phyloP scores from a whole-genome alignment of 2,888 invertebrate genomes.

The Druceiella hillmani region DNA sequence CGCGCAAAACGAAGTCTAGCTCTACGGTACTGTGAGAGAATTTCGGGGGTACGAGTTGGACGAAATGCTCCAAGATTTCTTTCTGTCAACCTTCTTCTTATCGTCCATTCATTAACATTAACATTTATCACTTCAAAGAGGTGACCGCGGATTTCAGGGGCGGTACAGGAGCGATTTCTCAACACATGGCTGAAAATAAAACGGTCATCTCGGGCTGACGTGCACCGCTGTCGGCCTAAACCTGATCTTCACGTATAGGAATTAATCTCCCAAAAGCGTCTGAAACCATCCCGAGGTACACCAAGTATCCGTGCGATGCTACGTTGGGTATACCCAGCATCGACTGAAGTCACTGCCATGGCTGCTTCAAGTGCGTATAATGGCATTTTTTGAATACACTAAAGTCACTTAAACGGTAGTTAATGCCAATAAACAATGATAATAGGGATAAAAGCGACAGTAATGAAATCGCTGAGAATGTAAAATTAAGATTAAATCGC shows the following conservation, averaged over 20 bases:
- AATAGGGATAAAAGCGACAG: too few species aligned
- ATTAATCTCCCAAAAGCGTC: not conserved
- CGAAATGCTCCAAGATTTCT: not conserved
- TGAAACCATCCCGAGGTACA: not conserved
- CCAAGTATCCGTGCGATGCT: not conserved
- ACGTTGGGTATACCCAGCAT: too few species aligned
- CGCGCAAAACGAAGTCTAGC: slow-evolving; percentile 6
- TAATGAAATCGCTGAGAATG: too few species aligned
- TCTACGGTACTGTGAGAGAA: not conserved
- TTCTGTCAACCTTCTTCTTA: too few species aligned
- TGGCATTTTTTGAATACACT: too few species aligned
- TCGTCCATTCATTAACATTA: too few species aligned
- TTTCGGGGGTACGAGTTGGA: not conserved
- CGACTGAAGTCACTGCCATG: too few species aligned
- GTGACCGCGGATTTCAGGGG: not conserved
- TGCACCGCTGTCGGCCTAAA: slow-evolving; percentile 5
- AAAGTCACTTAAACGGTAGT: too few species aligned
- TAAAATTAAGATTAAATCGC: too few species aligned
- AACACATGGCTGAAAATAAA: slow-evolving; percentile 6
- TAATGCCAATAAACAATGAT: too few species aligned
- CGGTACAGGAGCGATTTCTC: slow-evolving; percentile 5
- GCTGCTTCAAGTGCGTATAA: too few species aligned
- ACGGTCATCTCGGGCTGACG: slow-evolving; percentile 8
- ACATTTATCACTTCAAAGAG: slow-evolving; percentile 1
- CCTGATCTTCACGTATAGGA: too few species aligned